Evolutionary conservation across 1,140 invertebrate species (phyloP), one percentile per base, ranked within the genome.

Genomic region (Protaetia brevitarsis): DNA sequence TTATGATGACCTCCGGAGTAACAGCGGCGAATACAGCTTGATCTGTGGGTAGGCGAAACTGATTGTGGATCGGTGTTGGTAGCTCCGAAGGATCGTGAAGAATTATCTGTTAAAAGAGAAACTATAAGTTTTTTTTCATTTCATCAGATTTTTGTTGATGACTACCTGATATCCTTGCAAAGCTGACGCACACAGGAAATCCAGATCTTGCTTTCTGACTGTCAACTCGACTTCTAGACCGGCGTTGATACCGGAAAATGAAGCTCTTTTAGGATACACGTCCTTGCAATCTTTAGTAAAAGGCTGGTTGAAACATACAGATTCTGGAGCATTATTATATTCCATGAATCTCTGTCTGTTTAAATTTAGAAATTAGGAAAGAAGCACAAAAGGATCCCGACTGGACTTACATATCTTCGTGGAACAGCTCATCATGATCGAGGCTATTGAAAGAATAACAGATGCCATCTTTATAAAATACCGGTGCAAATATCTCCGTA

Each of bases 381-480:
- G n/a, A n/a, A n/a, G n/a, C n/a, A n/a, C n/a, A n/a, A n/a, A n/a
- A n/a, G n/a, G n/a, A n/a, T n/a, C n/a, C n/a, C n/a, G 41, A 4
- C 19, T 23, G 8, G 19, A 23, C 19, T 77, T 77, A 80, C 79
- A 77, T 74, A 23, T 81, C 78, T 8, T 78, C 70, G 26, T 79
- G 76, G 67, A 85, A 87, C 1, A 88, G 71, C 68, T 87, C 82
- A 0, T 77, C 72, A 19, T 81, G 74, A 27, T 81, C 78, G 31
- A 88, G 69, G 30, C 84, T 87, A 69, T 89, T 89, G 68, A 88
- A 89, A 0, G 87, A 86, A 68, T 84, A 87, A 69, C 88, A 89
- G 13, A 85, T 76, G 0, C 87, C 88, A 74, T 88, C 86, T 69
- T 88, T 86, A 0, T 87, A 88, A 27, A 87, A 71, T 11, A 88